These are phyloP conservation scores for Sinocyclocheilus anshuiensis DNA, from an alignment of 2,113 vertebrate species.

Conservation along the genomic window DNA sequence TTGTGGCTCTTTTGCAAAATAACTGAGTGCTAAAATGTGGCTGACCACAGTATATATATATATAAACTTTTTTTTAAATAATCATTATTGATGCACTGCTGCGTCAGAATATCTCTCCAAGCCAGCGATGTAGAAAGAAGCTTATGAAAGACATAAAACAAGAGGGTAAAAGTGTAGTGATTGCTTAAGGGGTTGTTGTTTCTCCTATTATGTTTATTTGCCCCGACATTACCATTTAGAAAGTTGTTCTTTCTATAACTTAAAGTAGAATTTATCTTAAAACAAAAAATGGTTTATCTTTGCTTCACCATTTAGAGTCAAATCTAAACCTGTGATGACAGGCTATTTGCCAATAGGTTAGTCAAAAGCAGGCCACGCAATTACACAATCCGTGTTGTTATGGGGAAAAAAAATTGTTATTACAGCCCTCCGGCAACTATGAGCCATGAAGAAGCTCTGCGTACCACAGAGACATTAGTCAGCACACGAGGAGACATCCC, in stretches of 20 bases:
- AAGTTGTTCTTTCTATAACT: background rate
- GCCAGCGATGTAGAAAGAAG: background rate
- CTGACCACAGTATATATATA: slow-evolving; percentile 47
- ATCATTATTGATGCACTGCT: slow-evolving; percentile 49
- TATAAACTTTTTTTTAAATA: slow-evolving; percentile 48
- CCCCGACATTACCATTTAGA: background rate
- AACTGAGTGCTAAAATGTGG: slow-evolving; percentile 58
- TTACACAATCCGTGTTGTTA: background rate
- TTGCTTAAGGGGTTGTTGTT: slow-evolving; percentile 14
- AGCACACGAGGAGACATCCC: slow-evolving; percentile 63
- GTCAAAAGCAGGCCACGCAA: background rate
- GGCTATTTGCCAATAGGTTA: background rate
- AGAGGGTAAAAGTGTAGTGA: slow-evolving; percentile 19
- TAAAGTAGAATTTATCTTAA: background rate
- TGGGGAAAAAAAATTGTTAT: background rate
- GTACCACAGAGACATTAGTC: slow-evolving; percentile 62
- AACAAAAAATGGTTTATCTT: background rate
- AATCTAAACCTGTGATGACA: slow-evolving; percentile 7
- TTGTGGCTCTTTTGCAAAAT: slow-evolving; percentile 51
- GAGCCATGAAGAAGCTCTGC: slow-evolving; percentile 19
- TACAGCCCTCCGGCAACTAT: slow-evolving; percentile 24
- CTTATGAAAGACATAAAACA: background rate
- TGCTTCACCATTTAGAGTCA: background rate
- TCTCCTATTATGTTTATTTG: background rate
- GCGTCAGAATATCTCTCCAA: slow-evolving; percentile 12